Evolutionary conservation across 1,140 invertebrate genomes (phyloP), one percentile per base, ranked within the genome.

Genomic region (Temnothorax nylanderi): DNA sequence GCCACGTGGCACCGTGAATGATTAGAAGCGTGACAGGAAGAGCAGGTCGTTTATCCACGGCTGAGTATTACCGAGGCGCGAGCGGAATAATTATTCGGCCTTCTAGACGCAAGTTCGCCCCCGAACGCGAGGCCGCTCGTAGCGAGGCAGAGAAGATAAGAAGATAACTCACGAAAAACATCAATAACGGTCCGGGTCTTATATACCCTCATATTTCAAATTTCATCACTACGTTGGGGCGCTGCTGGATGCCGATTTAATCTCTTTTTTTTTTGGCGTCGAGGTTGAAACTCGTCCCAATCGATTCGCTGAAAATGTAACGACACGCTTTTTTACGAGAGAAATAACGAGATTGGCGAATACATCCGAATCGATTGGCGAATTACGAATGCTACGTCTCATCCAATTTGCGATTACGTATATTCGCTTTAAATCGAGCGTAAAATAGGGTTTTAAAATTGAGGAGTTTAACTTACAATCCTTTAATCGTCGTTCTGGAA

Each of bases 21-120:
- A 81, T 81, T 81, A 44, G 34, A 60, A 26, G 18, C 16, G 67
- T 44, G 51, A 34, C 16, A 21, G 32, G 13, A 8, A 58, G 26
- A 34, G 21, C 49, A 41, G 1, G 21, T 34, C 26, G n/a, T 84
- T 84, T 56, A 75, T 84, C 80, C 32, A 26, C 16, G 34, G 11
- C 54, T 60, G 1, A 26, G 26, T 26, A 62, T 75, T 74, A 60
- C 13, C 2, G 26, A n/a, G 4, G 41, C 69, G 26, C 54, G 69
- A 49, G 56, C 13, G 8, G 54, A 84, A 84, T 84, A 84, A 84
- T 84, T 84, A 32, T 75, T 13, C 56, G 65, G 26, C 41, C 0
- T 26, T 47, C 60, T 56, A 16, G 11, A 21, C 26, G 4, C 18
- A 41, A 81, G 37, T 26, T 26, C 26, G 26, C 26, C 5, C 7